A percentile compares a stretch with the other conserved stretches of the same genome.
These are phyloP conservation scores for Cryptus viduatorius DNA, from an alignment of 2,888 invertebrate species.

Conservation along the genomic window DNA sequence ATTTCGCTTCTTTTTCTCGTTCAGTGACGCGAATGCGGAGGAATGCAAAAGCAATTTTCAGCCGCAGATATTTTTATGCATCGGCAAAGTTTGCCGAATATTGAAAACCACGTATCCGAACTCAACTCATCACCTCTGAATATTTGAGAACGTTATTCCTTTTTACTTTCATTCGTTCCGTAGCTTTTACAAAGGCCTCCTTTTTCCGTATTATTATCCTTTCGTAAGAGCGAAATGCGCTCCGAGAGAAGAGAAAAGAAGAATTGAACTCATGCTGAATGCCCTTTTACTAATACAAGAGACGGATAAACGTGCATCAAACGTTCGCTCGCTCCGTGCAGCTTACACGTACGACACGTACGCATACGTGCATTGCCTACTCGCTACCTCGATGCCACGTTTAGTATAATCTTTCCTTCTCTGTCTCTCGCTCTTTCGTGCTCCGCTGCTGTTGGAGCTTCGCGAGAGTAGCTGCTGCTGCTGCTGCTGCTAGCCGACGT, in stretches of 20 bases:
- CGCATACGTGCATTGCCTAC: conserved; percentile 66
- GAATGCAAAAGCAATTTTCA: not conserved
- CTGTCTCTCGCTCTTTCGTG: conserved; percentile 10
- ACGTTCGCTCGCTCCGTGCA: conserved; percentile 37
- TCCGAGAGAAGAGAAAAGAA: not conserved
- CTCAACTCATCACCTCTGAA: not conserved
- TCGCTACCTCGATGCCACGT: conserved; percentile 42
- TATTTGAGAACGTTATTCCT: not conserved
- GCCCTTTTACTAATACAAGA: conserved; percentile 17
- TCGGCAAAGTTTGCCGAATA: not conserved
- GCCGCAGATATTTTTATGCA: not conserved
- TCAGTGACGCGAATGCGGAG: not conserved
- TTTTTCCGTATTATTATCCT: not conserved
- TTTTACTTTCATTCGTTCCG: not conserved
- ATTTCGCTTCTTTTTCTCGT: not conserved
- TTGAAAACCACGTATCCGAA: not conserved
- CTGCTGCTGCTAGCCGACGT: conserved; percentile 21
- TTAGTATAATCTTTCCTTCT: conserved; percentile 45
- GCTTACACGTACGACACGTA: conserved; percentile 64
- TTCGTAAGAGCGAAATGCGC: not conserved
- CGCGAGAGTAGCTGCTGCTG: conserved; percentile 28
- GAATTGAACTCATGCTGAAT: conserved; percentile 4
- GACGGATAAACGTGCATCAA: conserved; percentile 47
- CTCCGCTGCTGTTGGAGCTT: conserved; percentile 24
- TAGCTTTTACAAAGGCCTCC: not conserved